A percentile compares a stretch with the other conserved stretches of the same genome.
These are phyloP conservation scores for Columba livia DNA, from an alignment of 2,113 vertebrate genomes.

Conservation along the genomic window DNA sequence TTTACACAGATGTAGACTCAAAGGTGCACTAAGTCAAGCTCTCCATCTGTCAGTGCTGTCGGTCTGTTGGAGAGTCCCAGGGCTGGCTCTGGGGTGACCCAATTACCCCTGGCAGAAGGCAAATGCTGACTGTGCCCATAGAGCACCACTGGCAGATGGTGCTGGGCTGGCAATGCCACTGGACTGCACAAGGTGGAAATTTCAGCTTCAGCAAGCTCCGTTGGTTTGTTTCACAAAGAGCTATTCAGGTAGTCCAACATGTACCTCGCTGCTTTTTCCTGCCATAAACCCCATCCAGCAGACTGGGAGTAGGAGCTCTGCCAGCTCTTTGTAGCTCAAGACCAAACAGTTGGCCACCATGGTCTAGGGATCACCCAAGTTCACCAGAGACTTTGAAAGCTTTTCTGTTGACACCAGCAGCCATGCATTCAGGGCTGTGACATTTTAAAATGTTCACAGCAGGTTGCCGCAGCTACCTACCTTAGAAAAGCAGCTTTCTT, in stretches of 20 bases:
- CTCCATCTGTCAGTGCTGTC: background rate
- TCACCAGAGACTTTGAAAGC: background rate
- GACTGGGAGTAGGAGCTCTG: background rate
- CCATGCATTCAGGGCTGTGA: background rate
- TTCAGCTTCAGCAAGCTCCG: background rate
- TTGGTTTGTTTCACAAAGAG: background rate
- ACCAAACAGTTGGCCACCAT: background rate
- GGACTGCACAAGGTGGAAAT: background rate
- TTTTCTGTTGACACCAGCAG: background rate
- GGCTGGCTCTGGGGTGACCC: background rate
- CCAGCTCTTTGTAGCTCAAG: background rate
- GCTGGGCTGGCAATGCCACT: background rate
- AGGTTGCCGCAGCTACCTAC: background rate
- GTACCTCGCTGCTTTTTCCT: background rate
- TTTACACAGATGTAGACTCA: background rate
- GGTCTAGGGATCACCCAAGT: background rate
- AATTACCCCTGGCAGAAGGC: background rate
- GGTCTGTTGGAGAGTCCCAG: accelerated
- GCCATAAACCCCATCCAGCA: background rate
- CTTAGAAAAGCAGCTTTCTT: background rate
- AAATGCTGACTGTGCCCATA: background rate
- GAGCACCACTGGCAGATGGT: background rate
- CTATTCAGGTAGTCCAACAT: background rate
- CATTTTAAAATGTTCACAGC: background rate
- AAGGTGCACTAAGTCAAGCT: background rate